These are phyloP conservation scores for Catharus bicknelli DNA, from an alignment of 2,113 vertebrate genomes.

Conservation along the genomic window DNA sequence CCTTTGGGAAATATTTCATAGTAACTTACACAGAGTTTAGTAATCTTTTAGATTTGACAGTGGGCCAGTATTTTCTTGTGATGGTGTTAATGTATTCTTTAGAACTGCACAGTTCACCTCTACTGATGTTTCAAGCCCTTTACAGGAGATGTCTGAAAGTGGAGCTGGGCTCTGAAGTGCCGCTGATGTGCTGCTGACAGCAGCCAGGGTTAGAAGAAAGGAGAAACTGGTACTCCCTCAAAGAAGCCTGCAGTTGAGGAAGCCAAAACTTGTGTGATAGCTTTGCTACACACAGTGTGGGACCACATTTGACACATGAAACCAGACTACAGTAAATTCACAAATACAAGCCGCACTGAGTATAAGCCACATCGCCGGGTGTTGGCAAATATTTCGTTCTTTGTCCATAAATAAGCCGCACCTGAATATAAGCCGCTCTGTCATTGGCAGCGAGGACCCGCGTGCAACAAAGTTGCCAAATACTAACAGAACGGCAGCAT, in stretches of 20 bases:
- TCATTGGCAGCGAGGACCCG: too few relatives aligned
- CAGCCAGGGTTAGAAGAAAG: not conserved
- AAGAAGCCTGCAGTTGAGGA: not conserved
- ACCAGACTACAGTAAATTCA: not conserved
- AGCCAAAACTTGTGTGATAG: not conserved
- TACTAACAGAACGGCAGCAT: too few relatives aligned
- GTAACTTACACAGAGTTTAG: not conserved
- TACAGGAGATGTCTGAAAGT: not conserved
- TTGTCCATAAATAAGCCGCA: too few relatives aligned
- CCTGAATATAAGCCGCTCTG: too few relatives aligned
- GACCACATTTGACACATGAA: not conserved
- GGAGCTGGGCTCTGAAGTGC: not conserved
- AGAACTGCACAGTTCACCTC: not conserved
- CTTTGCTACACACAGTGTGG: not conserved
- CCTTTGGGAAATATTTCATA: not conserved
- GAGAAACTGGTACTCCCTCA: not conserved
- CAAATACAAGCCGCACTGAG: too few relatives aligned
- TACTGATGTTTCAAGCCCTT: not conserved
- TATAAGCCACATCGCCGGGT: too few relatives aligned
- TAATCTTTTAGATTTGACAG: not conserved
- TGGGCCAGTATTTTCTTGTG: not conserved
- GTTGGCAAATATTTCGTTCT: too few relatives aligned
- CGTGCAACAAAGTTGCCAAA: too few relatives aligned
- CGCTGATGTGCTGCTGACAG: not conserved
- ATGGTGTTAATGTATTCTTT: not conserved